These are phyloP conservation scores for Hybognathus amarus DNA, from an alignment of 2,797 vertebrate species.

Conservation along the genomic window DNA sequence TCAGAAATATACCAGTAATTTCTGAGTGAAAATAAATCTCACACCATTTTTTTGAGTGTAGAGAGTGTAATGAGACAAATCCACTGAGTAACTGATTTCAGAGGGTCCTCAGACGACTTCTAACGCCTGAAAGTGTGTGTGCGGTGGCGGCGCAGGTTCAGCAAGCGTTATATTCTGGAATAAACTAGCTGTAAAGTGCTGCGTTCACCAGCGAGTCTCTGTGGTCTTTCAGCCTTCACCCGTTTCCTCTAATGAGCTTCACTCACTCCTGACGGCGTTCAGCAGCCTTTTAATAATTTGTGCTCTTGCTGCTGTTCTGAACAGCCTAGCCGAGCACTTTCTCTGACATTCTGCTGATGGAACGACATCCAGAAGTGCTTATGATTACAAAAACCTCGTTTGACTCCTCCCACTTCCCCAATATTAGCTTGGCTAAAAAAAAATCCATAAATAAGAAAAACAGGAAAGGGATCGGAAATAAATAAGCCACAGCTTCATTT, in stretches of 20 bases:
- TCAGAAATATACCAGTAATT: background rate
- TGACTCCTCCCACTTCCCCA: conserved; percentile 51
- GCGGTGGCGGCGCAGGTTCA: background rate
- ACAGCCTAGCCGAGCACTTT: conserved; percentile 57
- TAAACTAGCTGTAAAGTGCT: conserved; percentile 47
- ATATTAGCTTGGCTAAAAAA: conserved; percentile 52
- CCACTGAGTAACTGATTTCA: background rate
- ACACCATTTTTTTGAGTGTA: background rate
- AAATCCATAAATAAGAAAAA: conserved; percentile 44
- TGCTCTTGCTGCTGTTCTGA: conserved; percentile 52
- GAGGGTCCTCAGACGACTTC: background rate
- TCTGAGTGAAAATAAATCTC: background rate
- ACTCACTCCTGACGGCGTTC: conserved; percentile 51
- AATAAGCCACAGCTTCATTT: conserved; percentile 38
- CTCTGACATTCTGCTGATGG: conserved; percentile 62
- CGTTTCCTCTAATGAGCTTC: conserved; percentile 53
- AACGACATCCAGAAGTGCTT: conserved; percentile 60
- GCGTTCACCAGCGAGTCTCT: conserved; percentile 54
- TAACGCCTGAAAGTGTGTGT: background rate
- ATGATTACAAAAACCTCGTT: conserved; percentile 57
- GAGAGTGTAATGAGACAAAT: background rate
- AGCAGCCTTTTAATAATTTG: conserved; percentile 60
- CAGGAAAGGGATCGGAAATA: background rate
- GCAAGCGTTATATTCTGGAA: background rate
- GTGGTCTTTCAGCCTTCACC: conserved; percentile 53